Base-by-base conservation (phyloP, 1,140 invertebrate genomes). In the Stenopsyche tienmushanensis region DNA sequence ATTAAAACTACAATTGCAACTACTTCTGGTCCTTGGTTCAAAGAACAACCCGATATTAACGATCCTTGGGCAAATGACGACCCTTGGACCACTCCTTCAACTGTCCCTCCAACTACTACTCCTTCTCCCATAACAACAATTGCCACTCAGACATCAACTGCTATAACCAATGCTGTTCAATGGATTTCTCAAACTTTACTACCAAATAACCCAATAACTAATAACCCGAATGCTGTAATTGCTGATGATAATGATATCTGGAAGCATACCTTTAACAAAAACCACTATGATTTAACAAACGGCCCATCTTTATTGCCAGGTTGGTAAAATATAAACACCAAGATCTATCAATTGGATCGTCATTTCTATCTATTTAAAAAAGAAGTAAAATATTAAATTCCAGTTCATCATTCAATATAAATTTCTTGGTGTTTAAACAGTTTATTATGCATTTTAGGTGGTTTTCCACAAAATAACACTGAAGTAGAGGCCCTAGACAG, bases 401-500 rank as follows among this genome's bases (percentile, higher is more conserved):
- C 18, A 62, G 9, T 45, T 59, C 18, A 57, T 57, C 24, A 10
- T 8, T 8, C 39, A 5, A 10, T 17, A 17, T 47, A 9, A 47
- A 39, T 8, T 8, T 8, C 29, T 39, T 13, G 5, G 13, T 39
- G 29, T 39, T 5, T 39, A 39, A 39, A 39, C n/a, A 8, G 29
- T 39, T n/a, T 8, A 39, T 39, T 8, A 39, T 39, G 13, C 29
- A 39, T 20, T 42, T 62, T 17, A 39, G 50, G 54, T 41, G 53
- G 54, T 69, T 67, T 58, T 29, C 42, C 1, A 39, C 20, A 17
- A 44, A 45, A 57, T 20, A 1, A 78, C 10, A 76, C 82, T n/a
- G 82, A 83, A 72, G 76, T 83, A n/a, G 83, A 85, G 65, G 85
- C 80, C 5, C 81, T 86, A 66, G 85, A 86, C 63, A 81, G 75